Percentiles rank a stretch among this genome's conserved stretches.
These are phyloP conservation scores for Zygaena filipendulae DNA, from an alignment of 2,888 invertebrate genomes.

Conservation along the genomic window DNA sequence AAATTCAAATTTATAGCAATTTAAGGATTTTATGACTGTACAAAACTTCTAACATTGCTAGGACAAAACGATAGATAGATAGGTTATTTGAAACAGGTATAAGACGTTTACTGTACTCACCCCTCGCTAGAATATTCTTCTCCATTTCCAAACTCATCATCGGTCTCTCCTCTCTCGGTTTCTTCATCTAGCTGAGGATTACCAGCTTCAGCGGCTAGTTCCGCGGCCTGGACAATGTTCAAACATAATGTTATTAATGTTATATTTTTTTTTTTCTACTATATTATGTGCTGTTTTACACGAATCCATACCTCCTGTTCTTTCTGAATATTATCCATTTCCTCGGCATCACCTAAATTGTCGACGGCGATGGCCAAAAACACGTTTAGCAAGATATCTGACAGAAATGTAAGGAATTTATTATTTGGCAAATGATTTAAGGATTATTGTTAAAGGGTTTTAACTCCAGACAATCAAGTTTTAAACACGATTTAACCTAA, in stretches of 20 bases:
- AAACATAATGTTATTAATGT: too few species aligned
- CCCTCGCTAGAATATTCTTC: slow-evolving; percentile 75
- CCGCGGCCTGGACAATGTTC: slow-evolving; percentile 47
- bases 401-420: slow-evolving; percentile 20
- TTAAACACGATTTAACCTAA: too few species aligned
- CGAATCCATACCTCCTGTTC: slow-evolving; percentile 82
- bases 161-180: slow-evolving; percentile 62
- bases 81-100: too few species aligned
- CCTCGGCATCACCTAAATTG: slow-evolving; percentile 99
- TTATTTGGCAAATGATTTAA: not conserved
- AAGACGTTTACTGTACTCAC: too few species aligned
- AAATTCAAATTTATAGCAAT: too few species aligned
- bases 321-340: slow-evolving; percentile 93
- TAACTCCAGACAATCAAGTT: too few species aligned
- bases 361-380: slow-evolving; percentile 99
- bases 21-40: too few species aligned
- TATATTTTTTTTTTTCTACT: too few species aligned
- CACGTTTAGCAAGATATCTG: slow-evolving; percentile 97
- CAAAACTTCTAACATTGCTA: too few species aligned
- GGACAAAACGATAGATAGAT: too few species aligned
- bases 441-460: too few species aligned
- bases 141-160: slow-evolving; percentile 74
- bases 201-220: slow-evolving; percentile 48
- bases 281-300: too few species aligned
- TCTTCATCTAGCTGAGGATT: slow-evolving; percentile 61